Evolutionary conservation across 1,140 invertebrate species (phyloP).

Genomic region (Lasaia peninsularis): DNA sequence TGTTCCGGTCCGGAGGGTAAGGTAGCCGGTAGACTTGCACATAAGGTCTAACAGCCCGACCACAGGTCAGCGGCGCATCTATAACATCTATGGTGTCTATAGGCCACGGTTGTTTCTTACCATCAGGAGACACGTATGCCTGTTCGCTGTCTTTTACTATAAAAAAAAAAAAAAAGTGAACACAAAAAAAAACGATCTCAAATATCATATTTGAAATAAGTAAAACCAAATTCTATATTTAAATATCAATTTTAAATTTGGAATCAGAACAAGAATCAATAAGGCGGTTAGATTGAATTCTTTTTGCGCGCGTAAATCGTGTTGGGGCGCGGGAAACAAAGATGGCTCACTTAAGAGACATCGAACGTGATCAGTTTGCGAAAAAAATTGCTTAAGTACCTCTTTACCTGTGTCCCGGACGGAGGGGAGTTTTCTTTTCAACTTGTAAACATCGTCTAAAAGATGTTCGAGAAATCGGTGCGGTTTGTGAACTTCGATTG

Average conservation of each 20-base stretch:
- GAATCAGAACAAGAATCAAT: slow-evolving; percentile 45
- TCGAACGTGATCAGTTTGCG: slow-evolving; percentile 70
- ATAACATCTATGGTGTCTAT: no score
- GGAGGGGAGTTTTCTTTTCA: slow-evolving; percentile 31
- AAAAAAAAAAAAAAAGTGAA: no score
- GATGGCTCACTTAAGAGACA: slow-evolving; percentile 69
- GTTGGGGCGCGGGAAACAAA: slow-evolving; percentile 46
- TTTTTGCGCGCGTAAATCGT: slow-evolving; percentile 46
- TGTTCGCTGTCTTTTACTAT: no score
- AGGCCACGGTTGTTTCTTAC: no score
- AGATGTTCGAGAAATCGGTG: slow-evolving; percentile 50
- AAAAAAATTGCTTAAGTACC: slow-evolving; percentile 69
- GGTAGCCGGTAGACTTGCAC: no score
- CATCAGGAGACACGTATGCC: no score
- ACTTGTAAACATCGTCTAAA: slow-evolving; percentile 56
- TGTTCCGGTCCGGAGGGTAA: no score
- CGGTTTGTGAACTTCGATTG: slow-evolving; percentile 29
- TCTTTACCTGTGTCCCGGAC: slow-evolving; percentile 53
- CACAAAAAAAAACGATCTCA: no score
- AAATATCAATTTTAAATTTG: slow-evolving; percentile 22
- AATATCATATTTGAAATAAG: no score
- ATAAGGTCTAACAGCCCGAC: no score
- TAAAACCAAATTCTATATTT: slow-evolving; percentile 4
- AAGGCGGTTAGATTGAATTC: slow-evolving; percentile 42
- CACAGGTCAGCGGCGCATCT: no score